Evolutionary conservation across 2,113 vertebrate species (phyloP).

Genomic region (Tetrao urogallus): DNA sequence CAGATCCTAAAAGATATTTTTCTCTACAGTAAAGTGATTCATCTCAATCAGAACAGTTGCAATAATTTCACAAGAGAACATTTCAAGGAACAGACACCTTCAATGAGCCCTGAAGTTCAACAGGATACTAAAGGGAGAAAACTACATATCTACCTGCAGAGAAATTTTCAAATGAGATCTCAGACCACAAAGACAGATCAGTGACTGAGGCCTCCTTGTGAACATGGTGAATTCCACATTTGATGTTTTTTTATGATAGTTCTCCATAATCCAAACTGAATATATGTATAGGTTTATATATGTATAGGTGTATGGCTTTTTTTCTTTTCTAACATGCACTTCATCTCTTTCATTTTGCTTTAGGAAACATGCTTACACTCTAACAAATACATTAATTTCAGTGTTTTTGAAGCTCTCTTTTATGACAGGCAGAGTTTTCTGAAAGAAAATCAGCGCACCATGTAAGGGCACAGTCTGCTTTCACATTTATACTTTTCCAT

Average conservation of each 20-base stretch:
- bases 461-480: not conserved
- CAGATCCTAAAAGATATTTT: not conserved
- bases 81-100: not conserved
- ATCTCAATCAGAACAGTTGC: not conserved
- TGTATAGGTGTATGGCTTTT: no score
- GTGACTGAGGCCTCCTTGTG: not conserved
- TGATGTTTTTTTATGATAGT: not conserved
- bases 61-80: not conserved
- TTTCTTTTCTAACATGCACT: fast-evolving
- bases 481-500: not conserved
- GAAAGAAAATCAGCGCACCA: not conserved
- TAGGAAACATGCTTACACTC: not conserved
- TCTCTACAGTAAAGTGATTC: not conserved
- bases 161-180: not conserved
- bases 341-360: not conserved
- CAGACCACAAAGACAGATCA: not conserved
- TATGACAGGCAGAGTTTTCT: not conserved
- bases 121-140: not conserved
- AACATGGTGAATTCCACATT: not conserved
- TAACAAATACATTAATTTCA: not conserved
- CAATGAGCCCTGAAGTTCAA: not conserved
- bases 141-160: not conserved
- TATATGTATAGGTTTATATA: no score
- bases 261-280: not conserved
- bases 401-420: not conserved